These are phyloP conservation scores for Castor canadensis DNA, from an alignment of 2,113 vertebrate genomes.

Conservation along the genomic window DNA sequence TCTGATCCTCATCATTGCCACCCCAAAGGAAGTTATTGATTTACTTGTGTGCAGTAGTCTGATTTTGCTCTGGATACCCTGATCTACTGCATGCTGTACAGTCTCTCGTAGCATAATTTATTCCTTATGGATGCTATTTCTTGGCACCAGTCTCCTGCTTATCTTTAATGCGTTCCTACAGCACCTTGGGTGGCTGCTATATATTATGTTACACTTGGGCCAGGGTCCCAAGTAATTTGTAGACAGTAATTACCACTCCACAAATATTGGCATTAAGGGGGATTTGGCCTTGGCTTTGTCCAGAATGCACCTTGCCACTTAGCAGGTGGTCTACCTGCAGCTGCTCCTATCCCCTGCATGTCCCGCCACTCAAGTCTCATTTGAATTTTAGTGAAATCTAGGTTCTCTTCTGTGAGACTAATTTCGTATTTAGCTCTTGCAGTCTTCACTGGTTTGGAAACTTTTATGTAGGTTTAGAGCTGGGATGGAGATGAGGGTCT, in stretches of 20 bases:
- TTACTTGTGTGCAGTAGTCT: too few relatives aligned
- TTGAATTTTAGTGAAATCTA: neutral
- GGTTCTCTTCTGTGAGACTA: neutral
- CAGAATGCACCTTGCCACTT: neutral
- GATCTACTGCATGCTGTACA: accelerated
- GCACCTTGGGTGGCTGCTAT: accelerated
- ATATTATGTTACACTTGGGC: neutral
- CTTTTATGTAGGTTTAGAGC: neutral
- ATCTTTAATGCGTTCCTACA: neutral
- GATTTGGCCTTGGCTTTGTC: neutral
- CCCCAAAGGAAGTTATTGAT: neutral
- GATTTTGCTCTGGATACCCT: neutral
- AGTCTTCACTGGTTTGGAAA: neutral
- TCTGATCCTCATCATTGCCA: neutral
- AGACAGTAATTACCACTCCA: neutral
- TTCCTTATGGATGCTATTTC: neutral
- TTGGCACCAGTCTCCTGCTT: neutral
- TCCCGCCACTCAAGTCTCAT: neutral
- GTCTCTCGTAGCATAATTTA: neutral
- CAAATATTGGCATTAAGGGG: neutral
- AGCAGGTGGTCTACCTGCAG: neutral
- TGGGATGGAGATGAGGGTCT: neutral
- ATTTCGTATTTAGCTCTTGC: neutral
- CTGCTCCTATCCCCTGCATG: neutral
- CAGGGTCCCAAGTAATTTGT: neutral